Evolutionary conservation across 2,888 invertebrate genomes (phyloP).

Genomic region (Eupithecia insigniata): DNA sequence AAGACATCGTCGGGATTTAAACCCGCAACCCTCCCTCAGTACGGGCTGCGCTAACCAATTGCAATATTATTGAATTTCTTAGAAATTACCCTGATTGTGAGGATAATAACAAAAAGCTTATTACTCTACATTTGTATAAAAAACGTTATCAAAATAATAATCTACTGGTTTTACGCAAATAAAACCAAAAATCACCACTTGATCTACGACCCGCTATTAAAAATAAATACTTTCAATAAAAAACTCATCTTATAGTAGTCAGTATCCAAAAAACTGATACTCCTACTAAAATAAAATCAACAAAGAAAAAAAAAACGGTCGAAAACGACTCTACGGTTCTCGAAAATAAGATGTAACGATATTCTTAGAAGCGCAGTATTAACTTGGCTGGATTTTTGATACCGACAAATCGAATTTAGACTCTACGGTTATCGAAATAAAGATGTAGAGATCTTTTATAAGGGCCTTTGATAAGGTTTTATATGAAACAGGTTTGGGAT

Average conservation of each 20-base stretch:
- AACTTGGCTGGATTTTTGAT: neutral
- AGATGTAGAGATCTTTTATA: conserved; percentile 5
- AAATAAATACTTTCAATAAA: conserved; percentile 62
- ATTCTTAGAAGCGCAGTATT: neutral
- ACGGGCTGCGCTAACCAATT: too few relatives aligned
- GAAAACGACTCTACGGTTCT: neutral
- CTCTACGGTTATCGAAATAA: conserved; percentile 41
- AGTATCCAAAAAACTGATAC: conserved; percentile 59
- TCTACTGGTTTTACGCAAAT: conserved; percentile 44
- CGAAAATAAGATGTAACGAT: conserved; percentile 13
- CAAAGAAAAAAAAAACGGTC: neutral
- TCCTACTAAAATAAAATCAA: conserved; percentile 10
- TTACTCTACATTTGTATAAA: neutral
- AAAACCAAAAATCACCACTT: conserved; percentile 44
- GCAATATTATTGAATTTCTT: too few relatives aligned
- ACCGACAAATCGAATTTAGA: conserved; percentile 38
- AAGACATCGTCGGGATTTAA: too few relatives aligned
- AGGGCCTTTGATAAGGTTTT: conserved; percentile 35
- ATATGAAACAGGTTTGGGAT: conserved; percentile 69
- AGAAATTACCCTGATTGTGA: too few relatives aligned
- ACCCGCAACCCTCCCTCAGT: too few relatives aligned
- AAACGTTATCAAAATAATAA: conserved; percentile 11
- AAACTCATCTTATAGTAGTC: conserved; percentile 74
- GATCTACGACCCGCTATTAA: conserved; percentile 51
- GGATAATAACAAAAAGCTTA: neutral